Percentiles rank a stretch among this genome's conserved stretches.
Conservation (phyloP, 2,888 invertebrate genomes). For the Aricia artaxerxes region DNA sequence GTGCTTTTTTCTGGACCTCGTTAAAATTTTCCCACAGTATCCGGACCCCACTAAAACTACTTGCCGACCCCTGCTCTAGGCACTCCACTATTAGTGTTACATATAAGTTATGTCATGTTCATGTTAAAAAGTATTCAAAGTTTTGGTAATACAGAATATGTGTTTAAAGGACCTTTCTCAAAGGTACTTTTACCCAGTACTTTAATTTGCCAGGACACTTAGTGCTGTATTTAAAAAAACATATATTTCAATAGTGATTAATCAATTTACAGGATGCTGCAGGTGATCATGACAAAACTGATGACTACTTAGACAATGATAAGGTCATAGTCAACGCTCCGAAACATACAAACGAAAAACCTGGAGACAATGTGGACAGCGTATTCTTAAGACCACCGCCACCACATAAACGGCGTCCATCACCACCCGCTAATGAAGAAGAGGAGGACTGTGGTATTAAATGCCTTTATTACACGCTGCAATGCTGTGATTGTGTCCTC, state of each 20-base stretch:
- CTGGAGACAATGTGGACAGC: constrained; percentile 66
- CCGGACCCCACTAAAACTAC: too few relatives aligned
- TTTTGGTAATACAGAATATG: too few relatives aligned
- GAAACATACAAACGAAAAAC: constrained; percentile 51
- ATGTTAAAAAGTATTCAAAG: too few relatives aligned
- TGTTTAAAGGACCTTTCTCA: too few relatives aligned
- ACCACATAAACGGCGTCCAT: constrained; percentile 54
- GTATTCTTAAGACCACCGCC: constrained; percentile 58
- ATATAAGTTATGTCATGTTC: too few relatives aligned
- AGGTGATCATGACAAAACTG: constrained; percentile 56
- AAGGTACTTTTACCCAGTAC: background rate
- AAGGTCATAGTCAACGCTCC: constrained; percentile 45
- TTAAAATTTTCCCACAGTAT: too few relatives aligned
- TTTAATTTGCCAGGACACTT: background rate
- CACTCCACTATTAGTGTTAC: too few relatives aligned
- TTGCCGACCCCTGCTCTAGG: too few relatives aligned
- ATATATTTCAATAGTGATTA: background rate
- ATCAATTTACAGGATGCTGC: constrained; percentile 56
- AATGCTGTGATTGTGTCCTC: constrained; percentile 83
- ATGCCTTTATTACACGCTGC: constrained; percentile 82
- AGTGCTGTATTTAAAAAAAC: background rate
- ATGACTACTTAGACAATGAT: constrained; percentile 54
- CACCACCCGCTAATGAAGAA: constrained; percentile 65
- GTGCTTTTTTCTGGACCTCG: too few relatives aligned
- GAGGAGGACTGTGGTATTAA: constrained; percentile 82